These are phyloP conservation scores for Agrotis ipsilon DNA, from an alignment of 2,888 invertebrate species.

Conservation along the genomic window DNA sequence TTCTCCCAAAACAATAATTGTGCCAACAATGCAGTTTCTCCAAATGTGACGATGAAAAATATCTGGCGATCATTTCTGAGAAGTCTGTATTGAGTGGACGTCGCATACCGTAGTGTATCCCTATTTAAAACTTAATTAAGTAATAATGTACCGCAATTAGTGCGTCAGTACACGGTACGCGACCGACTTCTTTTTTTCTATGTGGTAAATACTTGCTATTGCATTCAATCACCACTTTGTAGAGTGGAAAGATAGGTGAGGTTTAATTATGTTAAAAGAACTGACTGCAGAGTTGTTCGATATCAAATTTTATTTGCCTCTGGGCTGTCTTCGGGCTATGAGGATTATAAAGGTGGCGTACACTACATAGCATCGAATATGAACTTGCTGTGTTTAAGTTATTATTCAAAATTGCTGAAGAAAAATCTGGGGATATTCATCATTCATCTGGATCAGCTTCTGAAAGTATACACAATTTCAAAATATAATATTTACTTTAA, in stretches of 20 bases:
- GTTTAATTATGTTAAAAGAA: conserved; percentile 27
- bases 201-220: conserved; percentile 9
- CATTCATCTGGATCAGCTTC: no score
- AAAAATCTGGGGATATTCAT: no score
- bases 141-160: conserved; percentile 57
- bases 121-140: conserved; percentile 66
- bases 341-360: neutral
- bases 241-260: conserved; percentile 26
- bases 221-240: conserved; percentile 20
- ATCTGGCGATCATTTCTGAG: conserved; percentile 45
- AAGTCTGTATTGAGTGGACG: conserved; percentile 41
- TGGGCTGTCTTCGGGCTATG: neutral
- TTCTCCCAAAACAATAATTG: conserved; percentile 33
- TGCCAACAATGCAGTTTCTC: conserved; percentile 32
- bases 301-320: neutral
- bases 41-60: conserved; percentile 46
- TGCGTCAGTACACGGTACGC: conserved; percentile 2
- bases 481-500: no score
- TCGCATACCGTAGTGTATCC: conserved; percentile 36
- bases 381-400: neutral
- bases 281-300: neutral
- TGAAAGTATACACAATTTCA: no score
- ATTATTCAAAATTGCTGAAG: no score
- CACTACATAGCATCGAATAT: conserved; percentile 5
- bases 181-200: conserved; percentile 23